Percentiles rank a stretch among this genome's conserved stretches.
These are phyloP conservation scores for Stenotaenia linearis DNA, from an alignment of 2,888 invertebrate species.

Conservation along the genomic window DNA sequence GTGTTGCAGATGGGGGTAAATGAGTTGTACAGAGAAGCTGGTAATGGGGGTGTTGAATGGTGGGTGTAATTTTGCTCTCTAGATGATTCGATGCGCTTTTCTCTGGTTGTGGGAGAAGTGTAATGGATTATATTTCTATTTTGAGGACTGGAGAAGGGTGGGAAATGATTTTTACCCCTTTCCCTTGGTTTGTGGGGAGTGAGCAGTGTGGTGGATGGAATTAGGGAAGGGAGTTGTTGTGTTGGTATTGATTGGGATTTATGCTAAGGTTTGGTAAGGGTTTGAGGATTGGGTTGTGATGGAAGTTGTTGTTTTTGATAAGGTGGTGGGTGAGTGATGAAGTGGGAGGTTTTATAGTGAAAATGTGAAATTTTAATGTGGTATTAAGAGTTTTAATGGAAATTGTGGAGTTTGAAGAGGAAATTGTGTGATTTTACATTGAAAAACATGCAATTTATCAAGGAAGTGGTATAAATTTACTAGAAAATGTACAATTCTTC, in stretches of 20 bases:
- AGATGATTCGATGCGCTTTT: constrained; percentile 1
- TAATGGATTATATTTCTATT: constrained; percentile 8
- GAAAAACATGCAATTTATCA: no score
- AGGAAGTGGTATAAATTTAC: no score
- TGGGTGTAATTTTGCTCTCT: not conserved
- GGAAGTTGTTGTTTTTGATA: no score
- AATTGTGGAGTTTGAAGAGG: no score
- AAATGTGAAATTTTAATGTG: no score
- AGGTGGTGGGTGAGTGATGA: no score
- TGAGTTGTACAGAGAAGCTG: not conserved
- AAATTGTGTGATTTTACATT: no score
- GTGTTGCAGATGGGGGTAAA: not conserved
- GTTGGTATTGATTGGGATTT: not conserved
- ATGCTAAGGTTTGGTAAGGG: no score
- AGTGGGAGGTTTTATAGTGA: no score
- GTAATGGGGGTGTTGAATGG: not conserved
- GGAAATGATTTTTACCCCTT: constrained; percentile 19
- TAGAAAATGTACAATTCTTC: no score
- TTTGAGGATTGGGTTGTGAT: not conserved
- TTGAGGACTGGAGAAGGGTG: not conserved
- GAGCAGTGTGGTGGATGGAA: not conserved
- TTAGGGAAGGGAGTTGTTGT: not conserved
- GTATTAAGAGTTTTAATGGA: no score
- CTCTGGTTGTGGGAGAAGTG: not conserved
- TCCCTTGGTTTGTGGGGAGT: not conserved